Evolutionary conservation across 2,888 invertebrate species (phyloP).

Genomic region (Drosophila mulleri): DNA sequence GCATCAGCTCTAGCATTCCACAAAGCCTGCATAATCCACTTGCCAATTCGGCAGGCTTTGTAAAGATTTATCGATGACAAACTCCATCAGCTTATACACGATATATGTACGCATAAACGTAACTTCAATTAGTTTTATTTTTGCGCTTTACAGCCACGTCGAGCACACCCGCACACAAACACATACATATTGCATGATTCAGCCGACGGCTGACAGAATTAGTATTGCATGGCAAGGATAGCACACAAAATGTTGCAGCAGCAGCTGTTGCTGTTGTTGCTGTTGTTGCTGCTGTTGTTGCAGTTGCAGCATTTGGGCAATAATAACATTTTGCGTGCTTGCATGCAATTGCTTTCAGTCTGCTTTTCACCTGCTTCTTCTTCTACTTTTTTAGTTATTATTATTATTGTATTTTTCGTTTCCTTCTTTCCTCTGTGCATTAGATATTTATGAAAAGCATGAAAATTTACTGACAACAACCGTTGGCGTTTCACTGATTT

Average conservation of each 20-base stretch:
- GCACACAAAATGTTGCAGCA: slow-evolving; percentile 30
- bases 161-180: not conserved
- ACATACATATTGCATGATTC: slow-evolving; percentile 53
- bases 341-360: slow-evolving; percentile 73
- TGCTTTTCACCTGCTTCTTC: slow-evolving; percentile 19
- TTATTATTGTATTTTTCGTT: slow-evolving; percentile 5
- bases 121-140: slow-evolving; percentile 7
- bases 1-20: not conserved
- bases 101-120: slow-evolving; percentile 29
- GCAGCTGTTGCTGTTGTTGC: slow-evolving; percentile 2
- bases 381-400: not conserved
- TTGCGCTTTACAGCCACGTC: slow-evolving; percentile 9
- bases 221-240: slow-evolving; percentile 53
- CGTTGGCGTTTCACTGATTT: slow-evolving; percentile 34
- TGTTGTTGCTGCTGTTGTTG: slow-evolving; percentile 4
- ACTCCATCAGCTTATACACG: not conserved
- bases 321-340: slow-evolving; percentile 76
- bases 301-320: slow-evolving; percentile 41
- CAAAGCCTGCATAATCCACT: not conserved
- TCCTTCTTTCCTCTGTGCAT: slow-evolving; percentile 37
- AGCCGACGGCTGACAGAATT: slow-evolving; percentile 43
- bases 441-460: slow-evolving; percentile 73
- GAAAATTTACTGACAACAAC: slow-evolving; percentile 58
- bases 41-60: not conserved
- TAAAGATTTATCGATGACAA: not conserved